Evolutionary conservation across 2,113 vertebrate genomes (phyloP), one percentile per base, ranked within the genome.

Genomic region (Astatotilapia flaviijosephi): DNA sequence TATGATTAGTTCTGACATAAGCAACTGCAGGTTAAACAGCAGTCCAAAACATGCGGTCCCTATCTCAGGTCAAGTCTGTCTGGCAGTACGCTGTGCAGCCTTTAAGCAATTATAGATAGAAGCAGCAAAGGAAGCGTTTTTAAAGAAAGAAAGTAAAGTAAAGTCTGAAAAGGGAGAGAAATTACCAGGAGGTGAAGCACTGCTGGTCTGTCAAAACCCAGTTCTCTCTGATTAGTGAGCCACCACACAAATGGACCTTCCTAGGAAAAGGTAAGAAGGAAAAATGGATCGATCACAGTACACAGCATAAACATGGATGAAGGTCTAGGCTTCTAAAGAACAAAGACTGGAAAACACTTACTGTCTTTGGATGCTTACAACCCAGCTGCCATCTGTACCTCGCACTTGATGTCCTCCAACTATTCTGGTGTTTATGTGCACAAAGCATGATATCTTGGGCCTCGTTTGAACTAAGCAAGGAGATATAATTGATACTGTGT

Each of bases 191-290:
- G 82, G 97, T 98, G 91, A 99, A 99, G 92, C 98, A 99, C 60
- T 99, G 98, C 26, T 98, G 97, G 88, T 98, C 97, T 2, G 98
- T 98, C 88, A 99, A 95, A 95, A 99, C 96, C 98, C 98, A 99
- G 56, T 98, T 96, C 87, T 98, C 98, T 89, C 98, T 97, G 95
- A 99, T 97, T 91, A 99, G 91, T 31, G 98, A 97, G 80, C 98
- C 98, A 73, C 98, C 98, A n/a, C 98, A 99, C 95, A 98, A 96
- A 96, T 99, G 98, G 82, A 94, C 96, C 91, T 97, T 97, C 93
- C 98, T 99, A 54, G 31, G 47, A 73, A 45, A 14, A 93, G 35
- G 1, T 40, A 68, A 68, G n/a, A 77, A 54, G 35, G 26, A 82
- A 14, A 23, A 33, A 84, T 82, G 83, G 8, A 11, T 13, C 11